phyloP scores from a whole-genome alignment of 2,113 vertebrate genomes.

The Sylvietta virens region DNA sequence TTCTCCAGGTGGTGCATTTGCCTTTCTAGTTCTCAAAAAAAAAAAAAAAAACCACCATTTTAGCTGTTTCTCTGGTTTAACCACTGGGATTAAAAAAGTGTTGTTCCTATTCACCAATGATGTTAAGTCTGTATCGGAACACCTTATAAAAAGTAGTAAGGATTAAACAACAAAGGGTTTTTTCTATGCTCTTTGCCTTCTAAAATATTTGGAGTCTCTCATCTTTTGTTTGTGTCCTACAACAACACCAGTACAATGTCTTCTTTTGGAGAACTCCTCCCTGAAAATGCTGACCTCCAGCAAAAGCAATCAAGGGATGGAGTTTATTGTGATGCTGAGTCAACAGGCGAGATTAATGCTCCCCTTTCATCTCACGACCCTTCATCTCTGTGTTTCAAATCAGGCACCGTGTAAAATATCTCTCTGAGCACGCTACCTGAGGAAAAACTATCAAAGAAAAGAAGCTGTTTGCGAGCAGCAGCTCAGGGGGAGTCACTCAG shows the following conservation, averaged over 20 bases:
- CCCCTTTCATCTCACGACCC: neutral
- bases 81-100: too few relatives aligned
- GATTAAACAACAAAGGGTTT: too few relatives aligned
- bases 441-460: neutral
- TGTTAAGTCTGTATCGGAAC: too few relatives aligned
- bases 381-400: constrained; percentile 24
- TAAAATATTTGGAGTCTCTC: too few relatives aligned
- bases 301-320: constrained; percentile 15
- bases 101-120: too few relatives aligned
- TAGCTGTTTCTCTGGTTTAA: too few relatives aligned
- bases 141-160: too few relatives aligned
- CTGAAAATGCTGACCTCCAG: neutral
- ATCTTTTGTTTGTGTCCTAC: too few relatives aligned
- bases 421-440: neutral
- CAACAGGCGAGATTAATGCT: neutral
- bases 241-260: neutral
- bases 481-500: neutral
- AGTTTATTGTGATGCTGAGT: constrained; percentile 12
- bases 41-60: too few relatives aligned
- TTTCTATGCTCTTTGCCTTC: too few relatives aligned
- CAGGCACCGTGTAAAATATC: neutral
- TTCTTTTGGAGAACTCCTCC: neutral
- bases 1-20: too few relatives aligned
- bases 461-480: neutral
- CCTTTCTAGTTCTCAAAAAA: too few relatives aligned